Evolutionary conservation across 2,113 vertebrate species (phyloP), one percentile per base, ranked within the genome.

Genomic region (Salvelinus sp.): DNA sequence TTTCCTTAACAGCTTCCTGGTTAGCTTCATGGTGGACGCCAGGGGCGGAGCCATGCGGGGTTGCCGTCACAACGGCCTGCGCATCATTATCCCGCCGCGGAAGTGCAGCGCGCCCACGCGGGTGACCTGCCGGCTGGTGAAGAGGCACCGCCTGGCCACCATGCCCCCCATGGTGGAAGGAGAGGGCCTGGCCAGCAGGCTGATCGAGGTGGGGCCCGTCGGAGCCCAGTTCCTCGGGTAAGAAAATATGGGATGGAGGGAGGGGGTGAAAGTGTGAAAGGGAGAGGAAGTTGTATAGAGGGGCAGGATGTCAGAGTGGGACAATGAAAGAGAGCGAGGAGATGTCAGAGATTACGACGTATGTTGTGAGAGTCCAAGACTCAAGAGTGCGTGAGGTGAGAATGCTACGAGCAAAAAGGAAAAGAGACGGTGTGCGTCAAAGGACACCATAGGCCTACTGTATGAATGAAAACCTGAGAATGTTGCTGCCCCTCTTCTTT

Each of bases 11-110:
- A 99, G 98, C 88, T 99, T 99, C 90, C 93, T 99, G 82, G 98
- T 99, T 81, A 99, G 98, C 87, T 99, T 99, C 86, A 99, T 99
- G 98, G 98, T 99, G 91, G 98, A 99, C 0, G 98, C 98, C 48
- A 95, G 98, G 30, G 98, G 98, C 1, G 98, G 98, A 6, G 96
- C 98, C 70, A 99, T 99, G 98, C 88, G 97, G 2, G 98, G 98
- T 0, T 99, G 97, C 86, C 93, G 98, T 14, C 97, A 99, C 83
- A 97, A 98, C 0, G 97, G 98, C 18, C 94, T 99, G 0, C 94
- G 97, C 13, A 97, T 99, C 83, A 96, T 99, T 75, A 96, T 99
- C 70, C 98, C 98, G 0, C 97, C 98, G 0, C 94, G 95, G 81
- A 98, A 98, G 80, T 99, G 98, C 88, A 96, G 96, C 0, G 97